Evolutionary conservation across 2,797 vertebrate genomes (phyloP).

Genomic region (Macropodus opercularis): DNA sequence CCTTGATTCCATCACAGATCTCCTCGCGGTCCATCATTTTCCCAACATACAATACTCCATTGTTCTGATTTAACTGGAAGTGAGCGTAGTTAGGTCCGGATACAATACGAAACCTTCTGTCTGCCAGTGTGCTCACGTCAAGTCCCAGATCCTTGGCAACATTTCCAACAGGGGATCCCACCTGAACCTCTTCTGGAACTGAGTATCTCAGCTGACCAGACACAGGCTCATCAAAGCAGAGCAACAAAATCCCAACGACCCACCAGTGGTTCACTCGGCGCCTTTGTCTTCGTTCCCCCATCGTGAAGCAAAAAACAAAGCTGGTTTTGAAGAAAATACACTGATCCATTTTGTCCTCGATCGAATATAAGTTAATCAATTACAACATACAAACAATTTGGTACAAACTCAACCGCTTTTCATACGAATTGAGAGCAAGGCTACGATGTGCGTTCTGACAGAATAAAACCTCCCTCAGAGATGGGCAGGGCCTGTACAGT

Average conservation of each 20-base stretch:
- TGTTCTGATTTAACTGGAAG: slow-evolving; percentile 80
- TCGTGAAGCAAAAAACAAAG: slow-evolving; percentile 11
- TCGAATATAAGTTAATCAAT: accelerated
- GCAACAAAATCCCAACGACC: slow-evolving; percentile 39
- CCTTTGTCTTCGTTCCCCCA: slow-evolving; percentile 62
- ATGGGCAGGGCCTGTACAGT: slow-evolving; percentile 41
- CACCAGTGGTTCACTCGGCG: slow-evolving; percentile 30
- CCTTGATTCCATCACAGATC: slow-evolving; percentile 67
- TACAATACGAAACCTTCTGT: slow-evolving; percentile 76
- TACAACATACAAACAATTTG: neutral
- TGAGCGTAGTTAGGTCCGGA: slow-evolving; percentile 71
- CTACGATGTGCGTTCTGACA: neutral
- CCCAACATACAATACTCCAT: slow-evolving; percentile 78
- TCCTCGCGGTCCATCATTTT: slow-evolving; percentile 77
- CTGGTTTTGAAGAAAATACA: neutral
- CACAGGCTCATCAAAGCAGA: slow-evolving; percentile 44
- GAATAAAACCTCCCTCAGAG: slow-evolving; percentile 4
- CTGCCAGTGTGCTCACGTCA: slow-evolving; percentile 70
- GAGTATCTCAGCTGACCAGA: slow-evolving; percentile 79
- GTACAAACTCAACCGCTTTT: neutral
- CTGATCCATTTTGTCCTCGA: neutral
- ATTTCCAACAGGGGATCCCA: slow-evolving; percentile 80
- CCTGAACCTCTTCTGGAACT: slow-evolving; percentile 76
- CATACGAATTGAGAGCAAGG: neutral
- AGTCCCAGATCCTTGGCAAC: slow-evolving; percentile 83